phyloP scores from a whole-genome alignment of 2,113 vertebrate species.

The Perca flavescens region DNA sequence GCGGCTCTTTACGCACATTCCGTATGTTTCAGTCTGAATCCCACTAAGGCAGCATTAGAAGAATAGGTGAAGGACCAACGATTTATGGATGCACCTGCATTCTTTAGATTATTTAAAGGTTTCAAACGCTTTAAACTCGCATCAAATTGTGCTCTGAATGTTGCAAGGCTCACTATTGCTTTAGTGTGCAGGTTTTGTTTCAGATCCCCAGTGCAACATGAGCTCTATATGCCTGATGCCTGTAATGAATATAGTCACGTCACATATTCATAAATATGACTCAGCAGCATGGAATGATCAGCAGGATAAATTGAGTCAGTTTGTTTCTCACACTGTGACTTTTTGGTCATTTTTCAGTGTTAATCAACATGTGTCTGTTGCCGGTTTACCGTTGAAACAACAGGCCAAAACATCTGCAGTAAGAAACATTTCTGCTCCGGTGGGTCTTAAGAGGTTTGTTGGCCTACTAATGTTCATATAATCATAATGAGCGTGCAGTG shows the following conservation, averaged over 20 bases:
- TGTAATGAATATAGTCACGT: conserved; percentile 33
- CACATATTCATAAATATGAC: conserved; percentile 67
- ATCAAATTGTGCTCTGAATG: neutral
- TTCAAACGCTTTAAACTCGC: neutral
- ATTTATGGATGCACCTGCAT: conserved; percentile 50
- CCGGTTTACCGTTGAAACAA: conserved; percentile 15
- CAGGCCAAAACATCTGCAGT: conserved; percentile 35
- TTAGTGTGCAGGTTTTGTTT: neutral
- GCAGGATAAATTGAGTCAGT: conserved; percentile 34
- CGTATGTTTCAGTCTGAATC: conserved; percentile 76
- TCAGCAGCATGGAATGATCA: conserved; percentile 64
- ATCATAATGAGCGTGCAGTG: conserved; percentile 43
- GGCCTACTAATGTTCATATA: conserved; percentile 23
- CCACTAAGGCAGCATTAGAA: conserved; percentile 55
- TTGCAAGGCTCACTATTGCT: neutral
- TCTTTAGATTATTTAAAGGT: conserved; percentile 17
- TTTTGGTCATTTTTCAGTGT: neutral
- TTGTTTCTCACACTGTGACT: conserved; percentile 19
- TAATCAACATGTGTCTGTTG: neutral
- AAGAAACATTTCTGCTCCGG: conserved; percentile 6
- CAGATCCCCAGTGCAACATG: neutral
- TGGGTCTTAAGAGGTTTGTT: conserved; percentile 31
- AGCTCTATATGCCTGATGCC: conserved; percentile 20
- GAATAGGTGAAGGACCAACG: conserved; percentile 39
- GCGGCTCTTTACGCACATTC: conserved; percentile 78